A percentile compares a stretch with the other conserved stretches of the same genome.
phyloP scores from a whole-genome alignment of 2,113 vertebrate species.

The Phyllostomus discolor region DNA sequence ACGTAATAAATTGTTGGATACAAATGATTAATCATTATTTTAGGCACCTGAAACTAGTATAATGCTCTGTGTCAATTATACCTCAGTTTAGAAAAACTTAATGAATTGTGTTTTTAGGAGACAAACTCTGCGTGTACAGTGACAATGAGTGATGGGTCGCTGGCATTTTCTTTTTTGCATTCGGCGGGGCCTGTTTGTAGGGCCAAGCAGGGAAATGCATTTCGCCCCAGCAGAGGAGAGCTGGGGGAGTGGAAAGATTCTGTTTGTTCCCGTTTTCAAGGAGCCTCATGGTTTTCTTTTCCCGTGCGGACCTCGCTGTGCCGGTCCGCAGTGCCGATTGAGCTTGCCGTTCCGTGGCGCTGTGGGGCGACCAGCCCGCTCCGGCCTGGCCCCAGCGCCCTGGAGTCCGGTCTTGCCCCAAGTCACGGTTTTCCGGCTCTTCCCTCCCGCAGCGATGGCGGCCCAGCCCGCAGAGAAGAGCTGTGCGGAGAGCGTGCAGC shows the following conservation, averaged over 20 bases:
- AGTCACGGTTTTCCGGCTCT: background rate
- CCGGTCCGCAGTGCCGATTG: too few relatives aligned
- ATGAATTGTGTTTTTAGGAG: background rate
- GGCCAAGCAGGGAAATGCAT: background rate
- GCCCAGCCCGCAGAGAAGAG: slow-evolving; percentile 83
- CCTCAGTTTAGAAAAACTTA: background rate
- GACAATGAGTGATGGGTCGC: background rate
- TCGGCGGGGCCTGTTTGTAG: background rate
- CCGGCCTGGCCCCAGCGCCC: background rate
- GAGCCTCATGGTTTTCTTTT: background rate
- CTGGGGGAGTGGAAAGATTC: background rate
- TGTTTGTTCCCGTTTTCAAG: background rate
- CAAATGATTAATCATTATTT: background rate
- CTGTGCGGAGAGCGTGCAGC: slow-evolving; percentile 86
- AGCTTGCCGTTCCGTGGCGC: background rate
- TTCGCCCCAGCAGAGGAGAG: background rate
- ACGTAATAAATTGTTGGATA: background rate
- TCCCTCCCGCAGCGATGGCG: slow-evolving; percentile 79
- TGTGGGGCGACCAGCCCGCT: background rate
- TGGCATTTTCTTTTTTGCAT: background rate
- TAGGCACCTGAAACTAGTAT: background rate
- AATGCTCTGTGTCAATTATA: background rate
- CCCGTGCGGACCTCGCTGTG: background rate
- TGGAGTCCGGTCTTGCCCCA: background rate
- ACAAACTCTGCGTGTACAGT: too few relatives aligned